Evolutionary conservation across 2,888 invertebrate species (phyloP), one percentile per base, ranked within the genome.

Genomic region (Amphipyra tragopoginis): DNA sequence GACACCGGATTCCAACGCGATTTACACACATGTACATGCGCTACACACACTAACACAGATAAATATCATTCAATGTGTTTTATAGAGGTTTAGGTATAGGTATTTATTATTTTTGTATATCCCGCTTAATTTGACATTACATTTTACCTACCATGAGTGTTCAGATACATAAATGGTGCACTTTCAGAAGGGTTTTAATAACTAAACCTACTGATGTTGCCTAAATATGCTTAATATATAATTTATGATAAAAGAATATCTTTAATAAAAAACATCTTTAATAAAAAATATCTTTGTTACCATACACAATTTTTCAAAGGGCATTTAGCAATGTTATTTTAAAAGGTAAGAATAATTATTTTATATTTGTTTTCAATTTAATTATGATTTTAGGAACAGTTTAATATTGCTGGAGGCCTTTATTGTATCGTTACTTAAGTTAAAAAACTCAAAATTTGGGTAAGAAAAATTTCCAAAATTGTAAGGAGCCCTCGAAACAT

Each of bases 1-100:
- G 78, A 75, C 80, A 77, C 81, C 80, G 88, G 86, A 91, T 90
- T 90, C 89, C 87, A 85, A 79, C 82, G 81, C 82, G 69, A 84
- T 83, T 83, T 83, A 85, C 84, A 87, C 86, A 88, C 85, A 67
- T 47, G 55, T 44, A 61, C 84, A 84, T 72, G 83, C 75, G 78
- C 15, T 43, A 65, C 51, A 39, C 59, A 65, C 65, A 65, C 60
- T 13, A 6, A 36, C 29, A 38, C 10, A 51, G 15, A 15, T 21
- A 21, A 39, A 64, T 21, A 60, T 53, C 11, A 47, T 64, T 62
- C 43, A 39, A 42, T 44, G 8, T 47, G 14, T 40, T 56, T 57
- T 62, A 61, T 53, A 43, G 34, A 45, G 52, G 38, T 40, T 47
- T 58, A 73, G 43, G 43, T 72, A 56, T 47, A 68, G 29, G 15